These are phyloP conservation scores for Mallateleia sp. DNA, from an alignment of 2,888 invertebrate genomes.

Conservation along the genomic window DNA sequence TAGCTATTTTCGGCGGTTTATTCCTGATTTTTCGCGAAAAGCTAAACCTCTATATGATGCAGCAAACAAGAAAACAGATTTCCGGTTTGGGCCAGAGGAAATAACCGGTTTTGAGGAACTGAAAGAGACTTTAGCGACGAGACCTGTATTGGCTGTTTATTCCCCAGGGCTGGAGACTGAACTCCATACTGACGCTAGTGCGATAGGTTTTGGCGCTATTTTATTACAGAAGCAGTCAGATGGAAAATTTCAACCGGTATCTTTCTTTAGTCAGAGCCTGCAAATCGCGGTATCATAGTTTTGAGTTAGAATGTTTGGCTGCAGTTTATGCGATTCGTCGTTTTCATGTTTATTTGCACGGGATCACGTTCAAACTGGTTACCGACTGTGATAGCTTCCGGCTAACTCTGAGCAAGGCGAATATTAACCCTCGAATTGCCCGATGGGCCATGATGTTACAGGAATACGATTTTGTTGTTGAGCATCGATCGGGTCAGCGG, in stretches of 20 bases:
- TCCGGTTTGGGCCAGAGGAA: conserved; percentile 1
- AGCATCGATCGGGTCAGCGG: conserved; percentile 64
- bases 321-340: too few species aligned
- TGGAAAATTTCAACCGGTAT: background rate
- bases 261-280: background rate
- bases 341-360: too few species aligned
- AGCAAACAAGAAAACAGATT: background rate
- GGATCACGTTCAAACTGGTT: too few species aligned
- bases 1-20: too few species aligned
- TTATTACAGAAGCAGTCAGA: conserved; percentile 2
- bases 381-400: too few species aligned
- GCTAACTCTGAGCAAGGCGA: too few species aligned
- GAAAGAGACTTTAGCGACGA: background rate
- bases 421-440: conserved; percentile 54
- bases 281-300: background rate
- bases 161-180: conserved; percentile 1
- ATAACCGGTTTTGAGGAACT: background rate
- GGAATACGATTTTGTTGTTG: conserved; percentile 63
- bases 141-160: conserved; percentile 8
- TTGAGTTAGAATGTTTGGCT: background rate
- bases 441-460: conserved; percentile 75
- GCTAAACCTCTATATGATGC: too few species aligned
- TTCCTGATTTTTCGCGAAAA: too few species aligned
- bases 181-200: too few species aligned
- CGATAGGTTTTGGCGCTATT: too few species aligned